Evolutionary conservation across 2,888 invertebrate genomes (phyloP).

Genomic region (Biston betularia): DNA sequence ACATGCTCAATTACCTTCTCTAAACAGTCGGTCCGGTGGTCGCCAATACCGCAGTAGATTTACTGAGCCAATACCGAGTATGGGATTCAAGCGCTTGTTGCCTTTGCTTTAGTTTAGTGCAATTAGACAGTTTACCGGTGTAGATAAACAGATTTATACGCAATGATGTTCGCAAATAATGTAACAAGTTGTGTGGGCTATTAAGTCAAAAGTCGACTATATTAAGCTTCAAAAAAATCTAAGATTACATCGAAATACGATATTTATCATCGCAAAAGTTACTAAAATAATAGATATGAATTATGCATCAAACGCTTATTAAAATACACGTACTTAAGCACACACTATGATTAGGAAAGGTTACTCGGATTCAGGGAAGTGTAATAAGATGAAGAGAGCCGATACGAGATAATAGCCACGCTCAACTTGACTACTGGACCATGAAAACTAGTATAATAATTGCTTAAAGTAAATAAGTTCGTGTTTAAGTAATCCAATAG

Average conservation of each 20-base stretch:
- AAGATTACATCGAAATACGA: not conserved
- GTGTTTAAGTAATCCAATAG: too few relatives aligned
- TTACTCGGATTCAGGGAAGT: too few relatives aligned
- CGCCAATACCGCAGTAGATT: conserved; percentile 42
- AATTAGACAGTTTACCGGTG: conserved; percentile 5
- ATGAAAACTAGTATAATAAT: too few relatives aligned
- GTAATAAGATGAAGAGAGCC: too few relatives aligned
- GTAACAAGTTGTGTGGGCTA: not conserved
- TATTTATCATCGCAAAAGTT: not conserved
- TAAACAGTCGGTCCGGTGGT: conserved; percentile 47
- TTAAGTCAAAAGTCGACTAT: not conserved
- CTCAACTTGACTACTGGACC: too few relatives aligned
- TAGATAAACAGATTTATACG: not conserved
- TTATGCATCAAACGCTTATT: too few relatives aligned
- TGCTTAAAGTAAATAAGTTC: too few relatives aligned
- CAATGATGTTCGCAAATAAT: not conserved
- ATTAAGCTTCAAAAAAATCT: not conserved
- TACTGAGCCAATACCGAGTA: conserved; percentile 20
- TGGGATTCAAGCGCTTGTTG: conserved; percentile 9
- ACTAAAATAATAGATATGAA: too few relatives aligned
- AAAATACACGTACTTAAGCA: too few relatives aligned
- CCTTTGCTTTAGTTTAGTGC: conserved; percentile 7
- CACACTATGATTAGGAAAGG: too few relatives aligned
- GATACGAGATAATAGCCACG: too few relatives aligned
- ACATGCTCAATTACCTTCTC: conserved; percentile 60